phyloP scores from a whole-genome alignment of 2,113 vertebrate genomes.

The Mormoops blainvillei region DNA sequence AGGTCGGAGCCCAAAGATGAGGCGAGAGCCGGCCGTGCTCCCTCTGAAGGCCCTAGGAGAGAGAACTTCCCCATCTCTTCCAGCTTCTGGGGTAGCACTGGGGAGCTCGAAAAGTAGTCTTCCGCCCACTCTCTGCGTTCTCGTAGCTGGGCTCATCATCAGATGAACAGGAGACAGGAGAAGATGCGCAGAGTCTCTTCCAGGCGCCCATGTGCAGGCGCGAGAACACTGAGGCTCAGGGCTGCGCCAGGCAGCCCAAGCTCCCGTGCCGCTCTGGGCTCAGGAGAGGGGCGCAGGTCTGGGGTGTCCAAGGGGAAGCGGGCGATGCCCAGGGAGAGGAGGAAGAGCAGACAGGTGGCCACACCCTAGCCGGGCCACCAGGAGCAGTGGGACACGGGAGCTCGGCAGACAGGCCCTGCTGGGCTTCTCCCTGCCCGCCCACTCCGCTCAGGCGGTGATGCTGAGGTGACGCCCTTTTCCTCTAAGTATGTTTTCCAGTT shows the following conservation, averaged over 20 bases:
- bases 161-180: neutral
- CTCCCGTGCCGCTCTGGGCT: neutral
- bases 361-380: neutral
- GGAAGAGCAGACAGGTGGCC: neutral
- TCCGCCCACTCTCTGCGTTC: neutral
- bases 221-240: no score
- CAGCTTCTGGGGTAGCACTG: no score
- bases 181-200: accelerated
- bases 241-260: neutral
- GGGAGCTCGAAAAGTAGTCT: neutral
- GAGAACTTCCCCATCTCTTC: accelerated
- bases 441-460: accelerated
- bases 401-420: neutral
- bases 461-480: neutral
- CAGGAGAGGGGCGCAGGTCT: neutral
- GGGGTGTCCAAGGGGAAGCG: neutral
- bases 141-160: neutral
- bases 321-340: neutral
- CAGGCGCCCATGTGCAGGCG: no score
- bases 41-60: neutral
- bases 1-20: neutral
- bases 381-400: neutral
- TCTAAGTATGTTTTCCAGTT: neutral
- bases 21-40: neutral
- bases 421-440: neutral